A percentile compares a stretch with the other conserved stretches of the same genome.
Evolutionary conservation across 2,113 vertebrate genomes (phyloP).

Genomic region (Willisornis vidua): DNA sequence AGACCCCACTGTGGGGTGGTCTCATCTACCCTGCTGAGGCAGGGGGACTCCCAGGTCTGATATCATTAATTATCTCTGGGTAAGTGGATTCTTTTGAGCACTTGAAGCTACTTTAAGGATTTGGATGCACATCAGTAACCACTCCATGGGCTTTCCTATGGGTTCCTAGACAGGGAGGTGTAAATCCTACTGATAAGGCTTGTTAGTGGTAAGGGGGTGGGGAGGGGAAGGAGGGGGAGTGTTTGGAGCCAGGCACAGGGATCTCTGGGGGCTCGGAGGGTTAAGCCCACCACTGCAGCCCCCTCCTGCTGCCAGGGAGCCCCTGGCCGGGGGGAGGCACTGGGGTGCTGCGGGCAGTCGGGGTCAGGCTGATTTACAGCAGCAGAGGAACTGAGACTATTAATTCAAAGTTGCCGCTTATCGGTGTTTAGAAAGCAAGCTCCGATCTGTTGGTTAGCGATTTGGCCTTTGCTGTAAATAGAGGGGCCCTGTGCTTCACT

Average conservation of each 20-base stretch:
- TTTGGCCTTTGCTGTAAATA: conserved; percentile 70
- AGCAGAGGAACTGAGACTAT: background rate
- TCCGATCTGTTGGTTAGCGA: conserved; percentile 48
- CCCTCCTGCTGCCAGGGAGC: background rate
- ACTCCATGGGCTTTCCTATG: background rate
- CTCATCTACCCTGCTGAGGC: background rate
- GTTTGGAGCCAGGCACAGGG: conserved; percentile 51
- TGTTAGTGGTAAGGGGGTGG: conserved; percentile 54
- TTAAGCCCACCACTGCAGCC: background rate
- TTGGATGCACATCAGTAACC: background rate
- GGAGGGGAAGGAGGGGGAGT: background rate
- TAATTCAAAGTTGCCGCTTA: conserved; percentile 67
- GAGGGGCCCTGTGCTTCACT: conserved; percentile 46
- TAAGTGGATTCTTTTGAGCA: conserved; percentile 47
- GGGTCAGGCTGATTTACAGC: conserved; percentile 54
- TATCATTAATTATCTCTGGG: background rate
- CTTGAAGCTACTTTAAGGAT: conserved; percentile 56
- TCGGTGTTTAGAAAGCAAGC: conserved; percentile 62
- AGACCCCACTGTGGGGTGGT: background rate
- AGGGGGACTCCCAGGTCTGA: background rate
- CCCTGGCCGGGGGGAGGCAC: background rate
- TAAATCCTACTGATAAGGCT: conserved; percentile 70
- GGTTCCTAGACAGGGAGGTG: conserved; percentile 62
- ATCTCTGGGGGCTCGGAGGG: background rate
- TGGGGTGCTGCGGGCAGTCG: background rate